Conservation (phyloP, 2,113 vertebrate species). For the Eulacestoma nigropectus region DNA sequence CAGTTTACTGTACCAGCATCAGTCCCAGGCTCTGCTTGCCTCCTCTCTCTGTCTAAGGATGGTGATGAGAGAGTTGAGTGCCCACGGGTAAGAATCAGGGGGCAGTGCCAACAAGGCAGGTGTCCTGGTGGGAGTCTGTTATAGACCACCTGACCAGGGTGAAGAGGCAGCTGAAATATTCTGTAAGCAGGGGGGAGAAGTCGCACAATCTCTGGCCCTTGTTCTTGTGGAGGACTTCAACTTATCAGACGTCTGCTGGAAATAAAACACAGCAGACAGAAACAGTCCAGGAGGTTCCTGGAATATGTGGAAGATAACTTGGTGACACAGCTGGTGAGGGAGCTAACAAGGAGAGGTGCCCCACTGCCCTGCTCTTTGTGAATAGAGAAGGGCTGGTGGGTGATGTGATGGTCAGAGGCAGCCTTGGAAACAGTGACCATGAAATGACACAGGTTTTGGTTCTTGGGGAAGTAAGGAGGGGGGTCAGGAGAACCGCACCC, state of each 20-base stretch:
- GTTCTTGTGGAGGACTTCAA: not conserved
- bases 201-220: not conserved
- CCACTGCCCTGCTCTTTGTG: not conserved
- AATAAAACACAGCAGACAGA: not conserved
- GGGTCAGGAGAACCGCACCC: not conserved
- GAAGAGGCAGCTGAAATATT: not conserved
- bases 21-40: not conserved
- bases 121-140: not conserved
- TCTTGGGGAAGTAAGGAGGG: not conserved
- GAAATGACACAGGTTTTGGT: not conserved
- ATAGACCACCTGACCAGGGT: not conserved
- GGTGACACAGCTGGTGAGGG: not conserved
- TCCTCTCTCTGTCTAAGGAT: not conserved
- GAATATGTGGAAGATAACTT: not conserved
- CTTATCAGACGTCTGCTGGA: not conserved
- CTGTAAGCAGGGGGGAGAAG: not conserved
- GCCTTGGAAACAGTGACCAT: not conserved
- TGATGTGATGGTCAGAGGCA: not conserved
- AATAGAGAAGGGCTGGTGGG: not conserved
- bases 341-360: not conserved
- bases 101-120: not conserved
- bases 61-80: not conserved
- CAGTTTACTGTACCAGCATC: not conserved
- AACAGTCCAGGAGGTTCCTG: not conserved
- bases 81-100: not conserved